phyloP scores from a whole-genome alignment of 2,113 vertebrate genomes.

The Enhydra lutris region DNA sequence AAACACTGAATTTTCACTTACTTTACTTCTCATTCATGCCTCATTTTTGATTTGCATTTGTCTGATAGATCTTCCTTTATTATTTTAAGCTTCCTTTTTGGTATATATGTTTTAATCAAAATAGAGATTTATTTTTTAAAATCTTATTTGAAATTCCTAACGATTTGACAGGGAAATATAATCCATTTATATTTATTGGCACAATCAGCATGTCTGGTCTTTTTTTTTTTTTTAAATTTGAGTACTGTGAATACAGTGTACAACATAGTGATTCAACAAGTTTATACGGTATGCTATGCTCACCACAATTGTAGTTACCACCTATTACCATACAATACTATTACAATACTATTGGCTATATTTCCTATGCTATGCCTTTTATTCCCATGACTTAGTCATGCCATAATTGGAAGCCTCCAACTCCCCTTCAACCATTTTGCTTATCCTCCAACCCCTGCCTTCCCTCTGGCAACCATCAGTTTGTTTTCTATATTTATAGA shows the following conservation, averaged over 20 bases:
- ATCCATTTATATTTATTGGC: not conserved
- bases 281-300: not conserved
- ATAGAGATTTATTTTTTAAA: not conserved
- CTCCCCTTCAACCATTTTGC: not conserved
- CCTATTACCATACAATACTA: not conserved
- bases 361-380: not conserved
- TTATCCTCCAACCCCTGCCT: not conserved
- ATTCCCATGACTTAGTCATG: not conserved
- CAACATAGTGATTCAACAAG: not conserved
- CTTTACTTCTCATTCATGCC: not conserved
- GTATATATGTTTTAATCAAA: not conserved
- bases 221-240: not conserved
- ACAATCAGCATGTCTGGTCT: not conserved
- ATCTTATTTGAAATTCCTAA: not conserved
- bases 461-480: not conserved
- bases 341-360: not conserved
- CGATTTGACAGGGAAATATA: slow-evolving; percentile 21
- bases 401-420: not conserved
- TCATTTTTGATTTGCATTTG: not conserved
- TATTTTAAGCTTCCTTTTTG: not conserved
- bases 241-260: not conserved
- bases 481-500: not conserved
- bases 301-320: not conserved
- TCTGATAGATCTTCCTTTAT: not conserved
- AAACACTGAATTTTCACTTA: not conserved